A percentile compares a stretch with the other conserved stretches of the same genome.
Evolutionary conservation across 2,113 vertebrate genomes (phyloP).

Genomic region (Hemicordylus capensis): DNA sequence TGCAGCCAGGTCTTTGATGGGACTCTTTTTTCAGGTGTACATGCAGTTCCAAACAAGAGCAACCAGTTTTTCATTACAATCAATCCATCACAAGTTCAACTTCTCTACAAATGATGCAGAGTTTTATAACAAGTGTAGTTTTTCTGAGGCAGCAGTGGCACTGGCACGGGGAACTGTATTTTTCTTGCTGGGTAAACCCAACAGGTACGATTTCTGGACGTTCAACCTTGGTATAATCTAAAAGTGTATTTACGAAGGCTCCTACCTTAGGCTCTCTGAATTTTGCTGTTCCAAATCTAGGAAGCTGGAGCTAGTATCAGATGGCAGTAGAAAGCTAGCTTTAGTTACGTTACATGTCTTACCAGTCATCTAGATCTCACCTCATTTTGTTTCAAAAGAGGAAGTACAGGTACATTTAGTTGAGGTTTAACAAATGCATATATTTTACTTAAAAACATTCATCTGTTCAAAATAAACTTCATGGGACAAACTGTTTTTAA

Average conservation of each 20-base stretch:
- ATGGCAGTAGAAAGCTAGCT: slow-evolving; percentile 58
- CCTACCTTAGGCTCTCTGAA: slow-evolving; percentile 17
- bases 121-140: slow-evolving; percentile 39
- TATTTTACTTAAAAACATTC: slow-evolving; percentile 90
- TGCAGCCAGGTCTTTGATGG: slow-evolving; percentile 17
- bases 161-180: slow-evolving; percentile 22
- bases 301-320: slow-evolving; percentile 31
- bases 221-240: slow-evolving; percentile 44
- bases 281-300: slow-evolving; percentile 42
- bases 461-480: slow-evolving; percentile 88
- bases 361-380: slow-evolving; percentile 61
- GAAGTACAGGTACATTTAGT: slow-evolving; percentile 81
- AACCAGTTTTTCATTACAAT: slow-evolving; percentile 2
- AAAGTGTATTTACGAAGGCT: slow-evolving; percentile 24
- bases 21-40: neutral
- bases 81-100: slow-evolving; percentile 36
- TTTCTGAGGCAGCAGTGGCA: slow-evolving; percentile 33
- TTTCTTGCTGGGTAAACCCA: slow-evolving; percentile 33
- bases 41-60: slow-evolving; percentile 1
- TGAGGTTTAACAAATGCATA: slow-evolving; percentile 87
- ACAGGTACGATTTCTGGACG: slow-evolving; percentile 39
- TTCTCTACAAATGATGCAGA: slow-evolving; percentile 33
- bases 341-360: slow-evolving; percentile 55
- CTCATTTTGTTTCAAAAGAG: slow-evolving; percentile 70
- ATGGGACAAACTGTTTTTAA: slow-evolving; percentile 86